phyloP scores from a whole-genome alignment of 2,797 vertebrate species.

The Syncerus caffer region DNA sequence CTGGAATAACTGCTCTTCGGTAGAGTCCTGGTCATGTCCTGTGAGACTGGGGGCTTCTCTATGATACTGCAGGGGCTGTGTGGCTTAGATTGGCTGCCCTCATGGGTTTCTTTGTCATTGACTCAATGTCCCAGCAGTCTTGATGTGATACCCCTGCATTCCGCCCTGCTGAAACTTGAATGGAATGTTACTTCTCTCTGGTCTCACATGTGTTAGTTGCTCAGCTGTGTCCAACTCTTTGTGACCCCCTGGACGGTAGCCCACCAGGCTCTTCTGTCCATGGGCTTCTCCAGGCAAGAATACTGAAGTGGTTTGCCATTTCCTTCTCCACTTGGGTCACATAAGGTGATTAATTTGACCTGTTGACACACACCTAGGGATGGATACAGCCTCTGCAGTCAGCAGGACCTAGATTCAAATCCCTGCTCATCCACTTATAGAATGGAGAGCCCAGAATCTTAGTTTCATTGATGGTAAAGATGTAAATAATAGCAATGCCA shows the following conservation, averaged over 20 bases:
- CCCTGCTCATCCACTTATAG: too few relatives aligned
- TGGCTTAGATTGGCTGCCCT: neutral
- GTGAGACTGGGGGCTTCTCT: neutral
- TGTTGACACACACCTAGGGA: neutral
- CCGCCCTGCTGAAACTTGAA: neutral
- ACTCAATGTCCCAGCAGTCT: neutral
- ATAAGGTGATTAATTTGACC: neutral
- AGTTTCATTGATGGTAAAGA: neutral
- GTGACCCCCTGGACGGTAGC: neutral
- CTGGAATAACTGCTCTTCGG: too few relatives aligned
- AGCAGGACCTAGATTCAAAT: neutral
- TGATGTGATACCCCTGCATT: neutral
- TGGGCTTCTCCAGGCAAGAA: neutral
- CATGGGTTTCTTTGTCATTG: neutral
- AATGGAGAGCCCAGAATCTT: neutral
- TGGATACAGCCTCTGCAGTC: too few relatives aligned
- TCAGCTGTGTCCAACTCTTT: neutral
- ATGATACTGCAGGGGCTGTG: fast-evolving
- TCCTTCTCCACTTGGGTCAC: neutral
- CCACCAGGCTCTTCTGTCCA: neutral
- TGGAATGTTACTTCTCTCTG: neutral
- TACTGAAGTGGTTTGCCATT: neutral
- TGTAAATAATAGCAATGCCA: neutral
- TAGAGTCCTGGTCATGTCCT: too few relatives aligned
- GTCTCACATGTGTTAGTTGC: neutral